phyloP scores from a whole-genome alignment of 2,113 vertebrate genomes.

The Prietella phreatophila region DNA sequence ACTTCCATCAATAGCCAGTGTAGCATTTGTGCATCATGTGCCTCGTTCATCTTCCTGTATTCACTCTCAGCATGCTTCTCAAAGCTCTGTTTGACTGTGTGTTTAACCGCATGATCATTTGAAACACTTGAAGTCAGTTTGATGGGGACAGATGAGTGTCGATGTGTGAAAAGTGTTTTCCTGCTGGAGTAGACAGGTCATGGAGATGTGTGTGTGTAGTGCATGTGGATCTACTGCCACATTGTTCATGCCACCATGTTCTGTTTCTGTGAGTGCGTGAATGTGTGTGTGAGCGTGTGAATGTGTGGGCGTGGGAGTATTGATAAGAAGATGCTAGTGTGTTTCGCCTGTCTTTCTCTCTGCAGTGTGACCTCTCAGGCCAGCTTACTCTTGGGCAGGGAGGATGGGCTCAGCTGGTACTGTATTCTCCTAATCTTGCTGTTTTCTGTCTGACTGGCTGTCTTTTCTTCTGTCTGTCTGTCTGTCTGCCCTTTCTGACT shows the following conservation, averaged over 20 bases:
- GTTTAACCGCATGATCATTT: slow-evolving; percentile 26
- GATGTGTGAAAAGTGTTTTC: not conserved
- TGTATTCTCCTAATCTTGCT: slow-evolving; percentile 68
- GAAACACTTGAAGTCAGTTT: not conserved
- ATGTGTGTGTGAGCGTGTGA: not conserved
- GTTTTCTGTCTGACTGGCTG: slow-evolving; percentile 42
- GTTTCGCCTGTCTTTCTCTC: slow-evolving; percentile 68
- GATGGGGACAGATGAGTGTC: not conserved
- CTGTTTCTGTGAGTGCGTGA: not conserved
- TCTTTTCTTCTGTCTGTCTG: slow-evolving; percentile 33
- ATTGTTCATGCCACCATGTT: not conserved
- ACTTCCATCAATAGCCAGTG: not conserved
- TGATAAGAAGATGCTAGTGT: slow-evolving; percentile 50
- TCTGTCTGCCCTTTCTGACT: slow-evolving; percentile 27
- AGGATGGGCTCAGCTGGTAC: slow-evolving; percentile 82
- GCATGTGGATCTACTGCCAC: not conserved
- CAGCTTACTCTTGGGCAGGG: slow-evolving; percentile 81
- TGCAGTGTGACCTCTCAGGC: slow-evolving; percentile 78
- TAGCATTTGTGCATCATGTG: not conserved
- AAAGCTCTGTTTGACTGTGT: slow-evolving; percentile 16
- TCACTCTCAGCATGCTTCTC: slow-evolving; percentile 1
- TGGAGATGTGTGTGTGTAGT: not conserved
- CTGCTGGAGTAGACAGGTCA: not conserved
- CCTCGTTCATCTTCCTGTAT: not conserved
- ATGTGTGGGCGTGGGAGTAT: not conserved